Evolutionary conservation across 2,113 vertebrate species (phyloP).

Genomic region (Archilochus colubris): DNA sequence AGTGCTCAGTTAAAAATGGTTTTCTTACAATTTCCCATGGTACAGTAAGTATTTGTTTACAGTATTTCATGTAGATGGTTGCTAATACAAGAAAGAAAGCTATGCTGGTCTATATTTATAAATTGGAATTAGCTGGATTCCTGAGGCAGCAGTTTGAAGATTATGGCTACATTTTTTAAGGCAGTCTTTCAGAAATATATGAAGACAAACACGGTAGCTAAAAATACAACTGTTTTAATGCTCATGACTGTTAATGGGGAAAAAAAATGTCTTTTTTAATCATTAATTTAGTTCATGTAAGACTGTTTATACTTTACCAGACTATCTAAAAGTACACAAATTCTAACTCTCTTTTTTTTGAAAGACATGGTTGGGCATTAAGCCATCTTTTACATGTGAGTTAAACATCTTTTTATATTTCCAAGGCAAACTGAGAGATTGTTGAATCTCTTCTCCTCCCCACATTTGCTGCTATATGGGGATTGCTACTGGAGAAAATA

Average conservation of each 20-base stretch:
- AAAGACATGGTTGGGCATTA: not conserved
- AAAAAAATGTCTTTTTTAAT: not conserved
- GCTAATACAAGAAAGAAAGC: conserved; percentile 48
- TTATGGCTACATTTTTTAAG: not conserved
- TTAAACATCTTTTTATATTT: not conserved
- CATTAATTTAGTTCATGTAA: not conserved
- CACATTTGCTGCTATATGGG: not conserved
- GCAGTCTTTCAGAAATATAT: conserved; percentile 14
- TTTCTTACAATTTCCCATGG: conserved; percentile 95
- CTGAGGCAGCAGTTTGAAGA: not conserved
- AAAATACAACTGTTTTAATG: not conserved
- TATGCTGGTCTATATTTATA: conserved; percentile 57
- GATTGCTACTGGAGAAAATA: not conserved
- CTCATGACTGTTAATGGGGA: not conserved
- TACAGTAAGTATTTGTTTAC: conserved; percentile 86
- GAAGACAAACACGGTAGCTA: not conserved
- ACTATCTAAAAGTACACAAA: not conserved
- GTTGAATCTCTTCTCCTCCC: not conserved
- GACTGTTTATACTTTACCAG: not conserved
- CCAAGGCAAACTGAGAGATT: not conserved
- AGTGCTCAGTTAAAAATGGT: conserved; percentile 91
- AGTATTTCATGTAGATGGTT: conserved; percentile 55
- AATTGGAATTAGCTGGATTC: conserved; percentile 13
- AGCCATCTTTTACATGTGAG: not conserved
- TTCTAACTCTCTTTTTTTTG: not conserved